Evolutionary conservation across 2,797 vertebrate genomes (phyloP), one percentile per base, ranked within the genome.

Genomic region (Psittacula echo): DNA sequence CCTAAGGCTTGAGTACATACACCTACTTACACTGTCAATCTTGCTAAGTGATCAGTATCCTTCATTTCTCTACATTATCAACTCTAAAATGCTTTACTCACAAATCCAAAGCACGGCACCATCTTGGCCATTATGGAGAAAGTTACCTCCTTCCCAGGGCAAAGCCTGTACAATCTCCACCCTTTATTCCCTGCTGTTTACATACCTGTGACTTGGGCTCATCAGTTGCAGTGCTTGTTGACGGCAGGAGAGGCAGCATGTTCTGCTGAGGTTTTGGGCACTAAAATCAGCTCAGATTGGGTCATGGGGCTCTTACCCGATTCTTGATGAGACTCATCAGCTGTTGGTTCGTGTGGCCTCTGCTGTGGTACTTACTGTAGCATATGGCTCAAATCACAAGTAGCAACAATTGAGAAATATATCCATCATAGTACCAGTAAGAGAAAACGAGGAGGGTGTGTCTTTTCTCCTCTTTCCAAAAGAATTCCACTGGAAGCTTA

Each of bases 281-380:
- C 21, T 24, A 74, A 64, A 81, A 60, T 6, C 11, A 71, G 44
- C 34, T 66, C 32, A 39, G n/a, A 3, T 2, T 92, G 13, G 13
- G 27, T 80, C 5, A 19, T 2, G 0, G 21, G 26, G 3, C 11
- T 3, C 23, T 56, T 62, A 4, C 9, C 13, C 3, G 0, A 9
- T 65, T 78, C 32, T 45, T 91, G 17, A 42, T 0, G 0, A 81
- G 8, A 15, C 17, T 47, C 4, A 11, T 80, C 13, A 34, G 45
- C 45, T 45, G 0, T 54, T 81, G 11, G 1, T 73, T 82, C 1
- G 1, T 10, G 42, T 88, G 37, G 13, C 48, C 65, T 71, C 39
- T 80, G 34, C 72, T 73, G 5, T 78, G 22, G 26, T 68, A 16
- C 15, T 41, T 85, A 5, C 30, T 11, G 7, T 18, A 50, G 44